Base-by-base conservation (phyloP, 2,797 vertebrate genomes). In the Uromys caudimaculatus region DNA sequence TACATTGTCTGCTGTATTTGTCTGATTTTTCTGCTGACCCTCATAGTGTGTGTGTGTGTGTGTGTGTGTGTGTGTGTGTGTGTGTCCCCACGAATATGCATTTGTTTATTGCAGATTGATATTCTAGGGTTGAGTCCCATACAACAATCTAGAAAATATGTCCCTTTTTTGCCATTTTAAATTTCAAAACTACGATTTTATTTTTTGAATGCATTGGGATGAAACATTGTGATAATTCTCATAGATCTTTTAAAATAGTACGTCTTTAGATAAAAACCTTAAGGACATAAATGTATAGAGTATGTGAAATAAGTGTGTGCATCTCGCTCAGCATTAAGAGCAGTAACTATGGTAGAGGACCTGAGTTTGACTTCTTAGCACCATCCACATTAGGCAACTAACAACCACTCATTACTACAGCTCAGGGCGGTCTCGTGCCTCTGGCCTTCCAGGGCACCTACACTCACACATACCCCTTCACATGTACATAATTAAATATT, bases 71-170 rank as follows among this genome's bases (percentile, higher is more conserved):
- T 29, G 3, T 67, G 4, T 50, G 27, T 27, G n/a, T n/a, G n/a
- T n/a, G n/a, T n/a, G n/a, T n/a, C n/a, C n/a, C n/a, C 56, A 24
- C 19, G 32, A 38, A 10, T 41, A 21, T 52, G 11, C 21, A 17
- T 83, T 77, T 97, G 96, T 97, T 94, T 88, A 93, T 97, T 97
- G 88, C 71, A 64, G 85, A 97, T 47, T 93, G 92, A 85, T 86
- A 67, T 97, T 82, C 56, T 95, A 75, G 56, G 96, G 95, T 47
- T 93, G 21, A 56, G 41, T 76, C 90, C 91, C 62, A 93, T 93
- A 62, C 94, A 90, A 76, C 32, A 50, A 91, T 96, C 96, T 69
- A 54, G 56, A 52, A 73, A 69, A 56, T 91, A 77, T 94, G 47
- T 92, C 76, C 21, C 44, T 27, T 94, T 32, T 89, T 96, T 95